These are phyloP conservation scores for Pontoporia blainvillei DNA, from an alignment of 2,113 vertebrate genomes.

Conservation along the genomic window DNA sequence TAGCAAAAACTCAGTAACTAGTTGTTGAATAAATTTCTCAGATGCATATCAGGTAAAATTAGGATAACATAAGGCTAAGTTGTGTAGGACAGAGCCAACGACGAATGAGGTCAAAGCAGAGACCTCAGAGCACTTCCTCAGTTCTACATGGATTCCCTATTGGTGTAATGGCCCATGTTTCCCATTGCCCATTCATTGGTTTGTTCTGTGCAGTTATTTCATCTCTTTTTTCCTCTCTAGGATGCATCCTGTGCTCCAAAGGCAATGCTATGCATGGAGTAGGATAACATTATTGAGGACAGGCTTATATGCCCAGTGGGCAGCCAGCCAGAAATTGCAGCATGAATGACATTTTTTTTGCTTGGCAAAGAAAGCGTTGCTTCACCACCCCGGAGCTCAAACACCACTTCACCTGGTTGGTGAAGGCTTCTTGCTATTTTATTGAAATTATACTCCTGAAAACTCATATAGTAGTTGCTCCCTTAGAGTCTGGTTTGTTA, in stretches of 20 bases:
- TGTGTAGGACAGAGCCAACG: background rate
- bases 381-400: slow-evolving; percentile 31
- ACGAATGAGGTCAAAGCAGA: background rate
- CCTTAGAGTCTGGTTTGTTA: slow-evolving; percentile 51
- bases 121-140: background rate
- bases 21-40: background rate
- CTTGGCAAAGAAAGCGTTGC: slow-evolving; percentile 55
- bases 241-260: background rate
- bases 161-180: background rate
- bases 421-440: slow-evolving; percentile 60
- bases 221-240: background rate
- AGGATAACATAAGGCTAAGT: background rate
- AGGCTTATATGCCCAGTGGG: slow-evolving; percentile 34
- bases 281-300: background rate
- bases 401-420: slow-evolving; percentile 56
- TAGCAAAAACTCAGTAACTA: background rate
- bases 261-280: background rate
- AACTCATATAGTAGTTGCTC: slow-evolving; percentile 9
- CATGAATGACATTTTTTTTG: slow-evolving; percentile 51
- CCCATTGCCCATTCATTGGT: background rate
- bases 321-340: slow-evolving; percentile 52
- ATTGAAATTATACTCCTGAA: slow-evolving; percentile 35
- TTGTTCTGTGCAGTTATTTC: background rate
- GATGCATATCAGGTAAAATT: background rate
- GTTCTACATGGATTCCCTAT: background rate